phyloP scores from a whole-genome alignment of 2,797 vertebrate species.

The Centropyge bicolor region DNA sequence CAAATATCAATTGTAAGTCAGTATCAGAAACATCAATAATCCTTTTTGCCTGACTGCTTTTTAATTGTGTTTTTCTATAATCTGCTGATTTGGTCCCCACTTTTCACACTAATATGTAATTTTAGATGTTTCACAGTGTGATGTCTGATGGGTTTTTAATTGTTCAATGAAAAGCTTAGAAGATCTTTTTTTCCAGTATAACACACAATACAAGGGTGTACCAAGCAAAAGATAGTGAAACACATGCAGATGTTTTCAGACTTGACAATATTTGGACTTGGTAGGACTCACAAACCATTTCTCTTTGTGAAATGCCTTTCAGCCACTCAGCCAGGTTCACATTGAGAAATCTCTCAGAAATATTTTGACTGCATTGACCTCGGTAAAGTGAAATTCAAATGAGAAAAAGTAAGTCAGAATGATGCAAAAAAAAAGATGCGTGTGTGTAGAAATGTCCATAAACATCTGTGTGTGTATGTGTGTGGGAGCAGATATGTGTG shows the following conservation, averaged over 20 bases:
- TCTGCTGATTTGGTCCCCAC: not conserved
- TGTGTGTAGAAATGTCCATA: not conserved
- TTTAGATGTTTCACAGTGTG: not conserved
- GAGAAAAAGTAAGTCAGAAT: not conserved
- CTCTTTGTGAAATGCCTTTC: not conserved
- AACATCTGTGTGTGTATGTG: not conserved
- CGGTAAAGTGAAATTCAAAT: not conserved
- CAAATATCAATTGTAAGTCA: not conserved
- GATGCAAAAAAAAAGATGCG: not conserved
- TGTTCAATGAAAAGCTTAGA: not conserved
- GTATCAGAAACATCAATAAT: not conserved
- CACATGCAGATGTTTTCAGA: not conserved
- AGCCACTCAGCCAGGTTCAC: not conserved
- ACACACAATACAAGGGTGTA: not conserved
- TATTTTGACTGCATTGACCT: slow-evolving; percentile 2
- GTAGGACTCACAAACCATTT: slow-evolving; percentile 1
- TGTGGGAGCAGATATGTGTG: not conserved
- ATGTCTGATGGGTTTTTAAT: not conserved
- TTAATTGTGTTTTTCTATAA: not conserved
- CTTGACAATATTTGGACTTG: not conserved
- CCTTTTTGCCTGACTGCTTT: not conserved
- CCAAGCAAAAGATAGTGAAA: slow-evolving; percentile 13
- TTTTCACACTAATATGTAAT: not conserved
- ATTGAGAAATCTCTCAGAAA: slow-evolving; percentile 8
- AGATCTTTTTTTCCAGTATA: not conserved